Evolutionary conservation across 37 sponge, comb jelly and placozoan species (phyloP), one percentile per base, ranked within the genome.

Genomic region (Chondrilla cf. caribensis): DNA sequence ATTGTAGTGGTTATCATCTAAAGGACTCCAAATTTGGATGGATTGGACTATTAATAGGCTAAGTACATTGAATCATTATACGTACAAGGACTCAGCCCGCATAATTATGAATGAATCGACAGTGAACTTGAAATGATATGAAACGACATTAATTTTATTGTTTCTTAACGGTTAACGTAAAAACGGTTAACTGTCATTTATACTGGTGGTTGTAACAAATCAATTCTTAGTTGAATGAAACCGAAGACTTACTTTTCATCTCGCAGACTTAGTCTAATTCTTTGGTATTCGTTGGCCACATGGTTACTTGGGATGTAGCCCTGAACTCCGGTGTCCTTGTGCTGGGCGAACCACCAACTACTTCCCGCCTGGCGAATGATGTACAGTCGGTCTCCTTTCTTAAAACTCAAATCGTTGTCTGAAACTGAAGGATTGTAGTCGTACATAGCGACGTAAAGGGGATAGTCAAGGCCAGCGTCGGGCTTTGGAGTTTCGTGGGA

Each of bases 231-330:
- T n/a, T n/a, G n/a, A n/a, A n/a, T n/a, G n/a, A n/a, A n/a, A n/a
- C n/a, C n/a, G n/a, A 33, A 7, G 15, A 93, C 99, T 94, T 60
- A 98, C 99, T 95, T 92, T 89, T 98, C 91, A 35, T 96, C 96
- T 41, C 93, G 96, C 36, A 98, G 71, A 37, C 86, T 87, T 80
- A 91, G 87, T n/a, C n/a, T n/a, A n/a, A n/a, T n/a, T n/a, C n/a
- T n/a, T n/a, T n/a, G n/a, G n/a, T n/a, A n/a, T 73, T 80, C 84
- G 58, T 91, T 88, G 4, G 97, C 99, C 21, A 98, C 95, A 51
- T 94, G 93, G 84, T 98, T 98, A 79, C 90, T 89, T 24, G 99
- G 99, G 3, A 97, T 95, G 77, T 89, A 97, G 54, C 98, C 98
- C 58, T 95, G 85, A 62, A 83, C 83, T n/a, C 87, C 89, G 11